Base-by-base conservation (phyloP, 2,888 invertebrate species). In the Allophyes oxyacanthae region DNA sequence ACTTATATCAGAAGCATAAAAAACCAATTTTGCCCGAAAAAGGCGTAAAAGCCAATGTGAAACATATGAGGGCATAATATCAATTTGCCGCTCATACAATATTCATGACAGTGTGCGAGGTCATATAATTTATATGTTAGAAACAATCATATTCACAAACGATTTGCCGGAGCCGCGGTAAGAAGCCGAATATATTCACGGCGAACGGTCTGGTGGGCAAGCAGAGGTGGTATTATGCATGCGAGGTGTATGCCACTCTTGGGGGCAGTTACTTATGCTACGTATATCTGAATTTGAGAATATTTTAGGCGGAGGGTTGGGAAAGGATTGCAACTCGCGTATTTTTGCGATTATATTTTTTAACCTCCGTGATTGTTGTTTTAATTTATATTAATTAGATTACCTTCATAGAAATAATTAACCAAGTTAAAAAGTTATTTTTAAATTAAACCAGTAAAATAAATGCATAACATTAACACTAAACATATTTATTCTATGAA, bases 61-160 rank as follows among this genome's bases (percentile, higher is more conserved):
- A 88, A 89, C 86, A 77, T 86, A 89, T 82, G 88, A 84, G 86
- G 77, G 62, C 75, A 87, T 90, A 91, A 91, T 94, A 93, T 94
- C 93, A 94, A 94, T 93, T 94, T 92, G 88, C 82, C 71, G 84
- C 88, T 92, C 94, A 94, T 94, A 84, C 89, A 93, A 78, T 90
- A 94, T 94, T 92, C 94, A 94, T 93, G 80, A 72, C 82, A 82
- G 85, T 86, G 83, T 81, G 84, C 83, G 83, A 85, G 89, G 92
- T 92, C 94, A 92, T 92, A 92, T 93, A 92, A 93, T 92, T 92
- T 92, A 94, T 93, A 92, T 92, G 89, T 91, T 88, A 87, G 87
- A 83, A 90, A 92, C 91, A 92, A 92, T 28, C 28, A 28, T 28
- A 90, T 92, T 91, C 89, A 84, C 90, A 84, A 86, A 86, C 91